These are phyloP conservation scores for Gouania willdenowi DNA, from an alignment of 2,797 vertebrate species.

Conservation along the genomic window DNA sequence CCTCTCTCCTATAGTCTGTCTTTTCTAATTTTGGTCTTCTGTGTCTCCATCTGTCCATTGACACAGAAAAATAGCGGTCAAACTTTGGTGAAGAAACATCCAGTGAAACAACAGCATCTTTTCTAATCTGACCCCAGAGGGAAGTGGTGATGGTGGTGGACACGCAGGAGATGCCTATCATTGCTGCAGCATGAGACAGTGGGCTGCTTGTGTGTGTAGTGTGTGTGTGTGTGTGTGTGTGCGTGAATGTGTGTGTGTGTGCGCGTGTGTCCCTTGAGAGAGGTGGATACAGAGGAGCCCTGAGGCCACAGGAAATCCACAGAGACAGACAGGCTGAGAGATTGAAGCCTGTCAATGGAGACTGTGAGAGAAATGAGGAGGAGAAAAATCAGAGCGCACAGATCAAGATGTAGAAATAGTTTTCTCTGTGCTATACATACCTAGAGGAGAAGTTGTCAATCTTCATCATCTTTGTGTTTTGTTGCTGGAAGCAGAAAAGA, in stretches of 20 bases:
- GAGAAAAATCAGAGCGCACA: slow-evolving; percentile 12
- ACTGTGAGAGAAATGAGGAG: slow-evolving; percentile 18
- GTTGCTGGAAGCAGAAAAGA: no score
- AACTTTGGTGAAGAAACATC: slow-evolving; percentile 22
- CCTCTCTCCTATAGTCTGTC: background rate
- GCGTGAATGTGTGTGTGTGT: slow-evolving; percentile 13
- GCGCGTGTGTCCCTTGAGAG: slow-evolving; percentile 43
- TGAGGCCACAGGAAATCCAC: slow-evolving; percentile 76
- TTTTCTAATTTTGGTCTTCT: slow-evolving; percentile 1
- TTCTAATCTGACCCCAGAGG: slow-evolving; percentile 63
- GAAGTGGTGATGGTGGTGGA: slow-evolving; percentile 65
- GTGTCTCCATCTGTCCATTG: slow-evolving; percentile 1
- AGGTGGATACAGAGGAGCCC: slow-evolving; percentile 54
- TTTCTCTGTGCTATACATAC: slow-evolving; percentile 1
- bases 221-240: slow-evolving; percentile 15
- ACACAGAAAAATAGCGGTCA: slow-evolving; percentile 26
- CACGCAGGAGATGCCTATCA: slow-evolving; percentile 71
- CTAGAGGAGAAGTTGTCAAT: background rate
- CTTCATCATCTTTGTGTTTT: no score
- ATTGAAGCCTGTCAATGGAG: slow-evolving; percentile 68
- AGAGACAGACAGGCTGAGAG: slow-evolving; percentile 76
- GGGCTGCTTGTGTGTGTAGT: slow-evolving; percentile 48
- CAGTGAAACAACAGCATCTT: slow-evolving; percentile 45
- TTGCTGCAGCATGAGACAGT: slow-evolving; percentile 55
- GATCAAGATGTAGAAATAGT: slow-evolving; percentile 4